Base-by-base conservation (phyloP, 2,888 invertebrate species). In the Scaptomyza polygonia region DNA sequence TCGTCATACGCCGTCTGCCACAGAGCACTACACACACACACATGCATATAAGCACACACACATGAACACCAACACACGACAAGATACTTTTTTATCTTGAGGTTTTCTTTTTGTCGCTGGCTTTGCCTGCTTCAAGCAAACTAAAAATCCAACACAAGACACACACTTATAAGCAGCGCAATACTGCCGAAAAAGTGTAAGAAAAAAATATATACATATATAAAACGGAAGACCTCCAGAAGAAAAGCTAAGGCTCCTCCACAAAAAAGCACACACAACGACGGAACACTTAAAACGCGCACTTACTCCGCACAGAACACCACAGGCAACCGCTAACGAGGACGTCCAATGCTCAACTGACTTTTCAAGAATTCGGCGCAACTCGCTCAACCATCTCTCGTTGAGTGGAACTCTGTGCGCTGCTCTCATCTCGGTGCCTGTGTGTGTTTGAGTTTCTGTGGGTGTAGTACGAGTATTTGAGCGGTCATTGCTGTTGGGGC, bases 331-430 rank as follows among this genome's bases (percentile, higher is more conserved):
- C 89, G 88, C 75, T 86, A 88, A 82, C 82, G 89, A 89, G 88
- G 90, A 90, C 89, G 89, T 89, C 85, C 90, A 88, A 88, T 81
- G 79, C 88, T 89, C 90, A 88, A 90, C 90, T 90, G 82, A 89
- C 72, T 79, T 72, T 74, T 75, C 63, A 58, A 71, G 81, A 84
- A 80, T 84, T 72, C 68, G 68, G 42, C 56, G 29, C 66, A 67
- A 65, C 61, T 18, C 39, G 70, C 74, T 68, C 72, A 62, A 55
- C 77, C 39, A 42, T 49, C 68, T 71, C 72, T 74, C 75, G 52
- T 67, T 73, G 82, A 80, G 80, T 86, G 77, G 72, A 84, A 88
- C 88, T 86, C 52, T 36, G 44, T 36, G 44, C 45, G 27, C 40
- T 32, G 25, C 45, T 32, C 49, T 32, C 36, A 42, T 32, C 27